Conservation (phyloP, 2,113 vertebrate species). For the Cebidichthys violaceus region DNA sequence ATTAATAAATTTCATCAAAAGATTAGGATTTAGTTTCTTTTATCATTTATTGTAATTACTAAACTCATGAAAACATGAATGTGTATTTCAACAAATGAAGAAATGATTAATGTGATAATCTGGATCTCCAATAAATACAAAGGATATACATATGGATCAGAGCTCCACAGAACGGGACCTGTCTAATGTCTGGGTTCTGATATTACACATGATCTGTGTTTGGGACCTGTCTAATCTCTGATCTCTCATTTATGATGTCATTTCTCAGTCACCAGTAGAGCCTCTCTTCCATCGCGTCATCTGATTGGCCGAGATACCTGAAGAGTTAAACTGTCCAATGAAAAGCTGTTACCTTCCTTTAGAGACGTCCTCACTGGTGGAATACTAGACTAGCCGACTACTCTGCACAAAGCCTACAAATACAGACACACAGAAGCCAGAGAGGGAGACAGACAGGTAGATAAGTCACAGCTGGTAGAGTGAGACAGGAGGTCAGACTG, state of each 20-base stretch:
- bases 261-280: not conserved
- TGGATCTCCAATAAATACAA: not conserved
- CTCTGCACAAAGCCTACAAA: conserved; percentile 74
- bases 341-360: conserved; percentile 51
- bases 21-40: not conserved
- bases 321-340: conserved; percentile 41
- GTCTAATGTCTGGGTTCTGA: not conserved
- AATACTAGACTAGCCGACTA: conserved; percentile 74
- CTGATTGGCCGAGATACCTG: conserved; percentile 41
- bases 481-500: conserved; percentile 38
- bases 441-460: conserved; percentile 19
- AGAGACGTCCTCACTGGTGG: conserved; percentile 56
- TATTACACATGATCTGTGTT: not conserved
- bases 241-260: conserved; percentile 5
- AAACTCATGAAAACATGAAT: not conserved
- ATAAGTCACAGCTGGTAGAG: conserved; percentile 33
- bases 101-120: not conserved
- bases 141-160: not conserved
- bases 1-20: not conserved
- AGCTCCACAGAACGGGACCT: not conserved
- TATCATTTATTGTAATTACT: not conserved
- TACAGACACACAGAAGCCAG: conserved; percentile 50
- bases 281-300: not conserved
- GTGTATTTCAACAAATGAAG: conserved; percentile 7
- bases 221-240: conserved; percentile 3